Evolutionary conservation across 92 coral and sea anemone species (phyloP).

Genomic region (Galaxea fascicularis): DNA sequence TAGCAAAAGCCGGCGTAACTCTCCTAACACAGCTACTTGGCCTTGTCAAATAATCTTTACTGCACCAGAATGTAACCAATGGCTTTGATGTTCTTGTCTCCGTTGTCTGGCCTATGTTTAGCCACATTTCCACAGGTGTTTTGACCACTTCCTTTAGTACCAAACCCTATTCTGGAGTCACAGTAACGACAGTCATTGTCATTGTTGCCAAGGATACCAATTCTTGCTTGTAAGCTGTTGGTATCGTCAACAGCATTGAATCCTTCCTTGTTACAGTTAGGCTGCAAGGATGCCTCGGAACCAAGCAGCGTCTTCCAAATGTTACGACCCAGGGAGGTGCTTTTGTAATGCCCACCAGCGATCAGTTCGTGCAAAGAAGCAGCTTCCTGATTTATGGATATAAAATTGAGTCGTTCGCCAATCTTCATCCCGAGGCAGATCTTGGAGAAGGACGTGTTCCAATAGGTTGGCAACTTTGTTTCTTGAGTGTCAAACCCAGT

Average conservation of each 20-base stretch:
- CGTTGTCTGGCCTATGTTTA: no score
- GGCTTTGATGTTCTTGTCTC: no score
- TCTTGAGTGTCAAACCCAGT: no score
- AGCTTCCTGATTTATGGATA: conserved; percentile 10
- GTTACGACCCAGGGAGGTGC: conserved; percentile 19
- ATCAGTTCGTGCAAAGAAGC: conserved; percentile 26
- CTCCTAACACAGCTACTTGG: no score
- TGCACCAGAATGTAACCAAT: no score
- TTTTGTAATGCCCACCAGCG: conserved; percentile 16
- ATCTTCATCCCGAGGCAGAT: no score
- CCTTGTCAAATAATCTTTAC: no score
- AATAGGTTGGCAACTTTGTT: no score
- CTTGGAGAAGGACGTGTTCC: no score
- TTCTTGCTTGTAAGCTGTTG: background rate
- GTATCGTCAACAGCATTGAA: background rate
- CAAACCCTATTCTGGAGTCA: conserved; percentile 48
- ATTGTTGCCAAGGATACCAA: conserved; percentile 31
- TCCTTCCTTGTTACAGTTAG: background rate
- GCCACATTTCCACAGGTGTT: no score
- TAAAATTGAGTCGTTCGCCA: background rate
- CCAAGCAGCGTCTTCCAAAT: conserved; percentile 28
- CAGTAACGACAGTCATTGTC: background rate
- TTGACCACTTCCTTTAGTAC: no score
- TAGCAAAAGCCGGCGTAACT: no score
- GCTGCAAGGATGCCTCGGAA: background rate